Evolutionary conservation across 2,113 vertebrate genomes (phyloP).

Genomic region (Empidonax traillii): DNA sequence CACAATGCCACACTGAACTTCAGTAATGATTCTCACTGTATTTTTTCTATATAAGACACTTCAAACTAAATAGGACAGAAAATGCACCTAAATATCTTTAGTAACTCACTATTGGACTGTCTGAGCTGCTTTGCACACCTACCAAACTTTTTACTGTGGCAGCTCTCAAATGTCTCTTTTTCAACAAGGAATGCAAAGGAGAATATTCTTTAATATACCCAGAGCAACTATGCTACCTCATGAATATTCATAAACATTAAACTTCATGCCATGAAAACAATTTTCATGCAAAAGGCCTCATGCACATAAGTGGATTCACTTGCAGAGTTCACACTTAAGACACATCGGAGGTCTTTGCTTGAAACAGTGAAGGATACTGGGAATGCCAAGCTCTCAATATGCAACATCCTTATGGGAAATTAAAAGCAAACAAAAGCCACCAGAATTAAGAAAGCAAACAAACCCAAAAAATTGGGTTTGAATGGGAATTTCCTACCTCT

Average conservation of each 20-base stretch:
- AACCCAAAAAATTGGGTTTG: not conserved
- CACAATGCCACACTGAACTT: not conserved
- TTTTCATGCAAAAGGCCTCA: not conserved
- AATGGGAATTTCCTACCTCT: not conserved
- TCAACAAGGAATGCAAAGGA: not conserved
- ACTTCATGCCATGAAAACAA: not conserved
- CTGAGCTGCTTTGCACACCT: not conserved
- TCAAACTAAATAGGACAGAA: not conserved
- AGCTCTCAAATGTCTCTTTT: not conserved
- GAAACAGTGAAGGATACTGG: not conserved
- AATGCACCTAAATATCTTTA: not conserved
- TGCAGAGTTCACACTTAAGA: not conserved
- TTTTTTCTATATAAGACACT: not conserved
- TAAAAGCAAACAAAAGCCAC: conserved; percentile 1
- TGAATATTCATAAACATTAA: not conserved
- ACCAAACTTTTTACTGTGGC: not conserved
- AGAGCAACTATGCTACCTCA: not conserved
- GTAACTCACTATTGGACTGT: not conserved
- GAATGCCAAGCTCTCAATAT: not conserved
- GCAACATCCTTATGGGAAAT: not conserved
- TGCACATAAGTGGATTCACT: not conserved
- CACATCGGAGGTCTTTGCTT: not conserved
- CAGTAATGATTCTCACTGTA: accelerated
- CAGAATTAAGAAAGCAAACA: not conserved
- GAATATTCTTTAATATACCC: not conserved